phyloP scores from a whole-genome alignment of 2,113 vertebrate species.

The Uria aalge region DNA sequence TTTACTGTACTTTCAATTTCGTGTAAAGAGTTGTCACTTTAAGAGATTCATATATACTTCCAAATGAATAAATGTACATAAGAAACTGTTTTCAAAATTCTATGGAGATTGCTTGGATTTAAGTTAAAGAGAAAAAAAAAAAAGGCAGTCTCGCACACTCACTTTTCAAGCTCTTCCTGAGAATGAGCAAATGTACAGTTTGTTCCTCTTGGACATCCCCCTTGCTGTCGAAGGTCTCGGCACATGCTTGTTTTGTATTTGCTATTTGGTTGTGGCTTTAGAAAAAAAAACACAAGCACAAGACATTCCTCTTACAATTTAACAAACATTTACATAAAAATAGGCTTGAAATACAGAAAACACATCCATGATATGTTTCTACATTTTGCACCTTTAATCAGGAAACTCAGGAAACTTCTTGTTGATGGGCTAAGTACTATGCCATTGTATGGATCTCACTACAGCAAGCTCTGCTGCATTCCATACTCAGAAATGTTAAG shows the following conservation, averaged over 20 bases:
- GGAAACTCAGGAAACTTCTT: neutral
- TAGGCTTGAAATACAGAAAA: neutral
- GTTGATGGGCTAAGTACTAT: neutral
- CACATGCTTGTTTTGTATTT: conserved; percentile 99
- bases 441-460: neutral
- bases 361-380: neutral
- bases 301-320: neutral
- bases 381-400: neutral
- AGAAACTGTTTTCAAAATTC: neutral
- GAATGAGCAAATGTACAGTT: conserved; percentile 98
- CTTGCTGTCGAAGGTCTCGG: conserved; percentile 92
- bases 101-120: neutral
- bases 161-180: conserved; percentile 97
- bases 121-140: neutral
- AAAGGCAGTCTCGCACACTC: conserved; percentile 48
- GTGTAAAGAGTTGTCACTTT: neutral
- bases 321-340: neutral
- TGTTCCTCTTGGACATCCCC: conserved; percentile 91
- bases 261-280: conserved; percentile 92
- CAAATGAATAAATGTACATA: neutral
- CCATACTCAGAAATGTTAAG: neutral
- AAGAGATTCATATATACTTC: neutral
- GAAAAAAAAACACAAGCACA: neutral
- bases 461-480: neutral
- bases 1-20: neutral